Percentiles rank a stretch among this genome's conserved stretches.
phyloP scores from a whole-genome alignment of 2,797 vertebrate genomes.

The Pogoniulus pusillus region DNA sequence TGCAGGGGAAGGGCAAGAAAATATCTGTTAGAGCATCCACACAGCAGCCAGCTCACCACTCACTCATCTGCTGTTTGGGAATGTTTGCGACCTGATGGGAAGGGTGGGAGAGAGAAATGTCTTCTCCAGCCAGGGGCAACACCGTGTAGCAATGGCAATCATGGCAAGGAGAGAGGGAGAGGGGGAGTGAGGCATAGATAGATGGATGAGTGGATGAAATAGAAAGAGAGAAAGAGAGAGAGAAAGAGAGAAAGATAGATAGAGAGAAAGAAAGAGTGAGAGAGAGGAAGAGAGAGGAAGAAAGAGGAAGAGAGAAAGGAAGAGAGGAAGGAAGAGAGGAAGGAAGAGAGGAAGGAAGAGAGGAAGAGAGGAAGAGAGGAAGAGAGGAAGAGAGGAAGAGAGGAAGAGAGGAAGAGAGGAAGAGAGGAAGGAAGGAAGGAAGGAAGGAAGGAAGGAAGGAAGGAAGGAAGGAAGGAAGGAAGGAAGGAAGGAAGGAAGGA shows the following conservation, averaged over 20 bases:
- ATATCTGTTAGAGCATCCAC: background rate
- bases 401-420: too few species aligned
- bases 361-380: too few species aligned
- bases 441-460: too few species aligned
- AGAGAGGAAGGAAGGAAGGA: too few species aligned
- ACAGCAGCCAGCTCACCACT: background rate
- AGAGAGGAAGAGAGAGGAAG: background rate
- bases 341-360: too few species aligned
- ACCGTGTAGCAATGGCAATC: accelerated
- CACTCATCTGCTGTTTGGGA: background rate
- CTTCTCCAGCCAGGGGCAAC: background rate
- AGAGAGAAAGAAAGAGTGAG: background rate
- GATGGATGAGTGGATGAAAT: background rate
- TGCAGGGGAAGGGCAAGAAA: background rate
- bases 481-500: too few species aligned
- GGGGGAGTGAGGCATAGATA: too few species aligned
- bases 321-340: too few species aligned
- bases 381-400: too few species aligned
- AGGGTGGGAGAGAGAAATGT: background rate
- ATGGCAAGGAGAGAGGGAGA: background rate
- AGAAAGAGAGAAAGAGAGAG: background rate
- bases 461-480: too few species aligned
- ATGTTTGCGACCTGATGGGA: background rate
- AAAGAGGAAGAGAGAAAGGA: background rate
- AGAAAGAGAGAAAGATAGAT: background rate